Base-by-base conservation (phyloP, 2,113 vertebrate genomes). In the Elachura formosa region DNA sequence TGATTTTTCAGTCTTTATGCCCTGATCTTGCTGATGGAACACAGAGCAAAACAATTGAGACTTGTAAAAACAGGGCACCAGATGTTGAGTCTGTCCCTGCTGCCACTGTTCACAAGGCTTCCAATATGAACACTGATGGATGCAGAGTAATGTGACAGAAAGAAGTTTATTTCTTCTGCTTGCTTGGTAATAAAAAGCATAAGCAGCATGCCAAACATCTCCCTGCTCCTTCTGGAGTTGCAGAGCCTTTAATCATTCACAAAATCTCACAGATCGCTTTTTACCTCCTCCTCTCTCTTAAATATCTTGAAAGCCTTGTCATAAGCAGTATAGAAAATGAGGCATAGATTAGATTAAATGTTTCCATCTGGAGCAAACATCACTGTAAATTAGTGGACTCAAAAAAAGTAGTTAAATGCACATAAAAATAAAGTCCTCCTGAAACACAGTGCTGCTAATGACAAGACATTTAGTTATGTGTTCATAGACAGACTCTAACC, bases 281-380 rank as follows among this genome's bases (percentile, higher is more conserved):
- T 14, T 1, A 3, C 14, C 25, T 4, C 14, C 33, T 38, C 13
- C 68, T 33, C 16, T 62, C 51, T 56, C 74, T 56, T 28, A 82
- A 69, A 93, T 26, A 58, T 51, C 58, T 74, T 87, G 86, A 93
- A 96, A 96, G 46, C 33, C 61, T 91, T 92, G 77, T 96, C 80
- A 78, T 33, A 61, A 95, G 38, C 54, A 71, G 31, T 56, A 26
- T n/a, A 83, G 87, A 94, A 94, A 96, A 92, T 86, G 36, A 72
- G 61, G 48, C 73, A 90, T 45, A 92, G 91, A 93, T 95, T 94
- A 87, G 40, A 91, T 86, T 95, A 97, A 96, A 88, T n/a, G 67
- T 75, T 97, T 94, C 88, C 95, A 95, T 94, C 81, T 96, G 95
- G 93, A 91, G 62, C 54, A 62, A 91, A 48, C 3, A 28, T 62